Base-by-base conservation (phyloP, 2,888 invertebrate species). In the Adineta ricciae region DNA sequence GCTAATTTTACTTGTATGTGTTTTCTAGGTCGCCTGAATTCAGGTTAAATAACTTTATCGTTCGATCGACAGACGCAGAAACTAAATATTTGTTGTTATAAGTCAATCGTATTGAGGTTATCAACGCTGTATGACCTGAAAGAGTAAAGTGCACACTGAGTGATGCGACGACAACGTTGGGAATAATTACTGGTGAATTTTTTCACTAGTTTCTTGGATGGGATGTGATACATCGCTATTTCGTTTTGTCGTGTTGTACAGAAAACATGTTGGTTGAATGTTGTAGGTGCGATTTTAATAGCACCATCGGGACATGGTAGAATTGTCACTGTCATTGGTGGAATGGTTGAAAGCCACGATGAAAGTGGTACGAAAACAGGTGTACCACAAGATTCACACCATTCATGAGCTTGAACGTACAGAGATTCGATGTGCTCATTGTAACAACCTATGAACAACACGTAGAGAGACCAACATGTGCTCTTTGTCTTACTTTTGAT, bases 381-480 rank as follows among this genome's bases (percentile, higher is more conserved):
- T 86, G 94, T 93, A 46, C 94, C 94, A 89, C 94, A 95, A 4
- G 95, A 94, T 88, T 96, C 96, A 88, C 96, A 96, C 96, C 96
- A 96, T 5, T 95, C 95, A 93, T 95, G 95, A 3, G 95, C 95
- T 84, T 95, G 94, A 24, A 94, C 94, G 3, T 96, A 94, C 88
- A 96, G 91, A 85, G 90, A 89, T 54, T 92, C 92, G 86, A 92
- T 91, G 83, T 92, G 89, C 86, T 92, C 91, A 11, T 92, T 91
- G 84, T 91, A 91, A 87, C 92, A 92, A 64, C 19, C 64, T 64
- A 56, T 2, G 27, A 36, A 32, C 9, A 64, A 2, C 14, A 8
- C 2, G 32, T 24, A 14, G 16, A 64, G n/a, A 49, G 8, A 49
- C 49, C 9, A 8, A 14, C 1, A 16, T 32, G 11, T 16, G 4